Evolutionary conservation across 1,140 invertebrate species (phyloP), one percentile per base, ranked within the genome.

Genomic region (Meloidogyne hapla): DNA sequence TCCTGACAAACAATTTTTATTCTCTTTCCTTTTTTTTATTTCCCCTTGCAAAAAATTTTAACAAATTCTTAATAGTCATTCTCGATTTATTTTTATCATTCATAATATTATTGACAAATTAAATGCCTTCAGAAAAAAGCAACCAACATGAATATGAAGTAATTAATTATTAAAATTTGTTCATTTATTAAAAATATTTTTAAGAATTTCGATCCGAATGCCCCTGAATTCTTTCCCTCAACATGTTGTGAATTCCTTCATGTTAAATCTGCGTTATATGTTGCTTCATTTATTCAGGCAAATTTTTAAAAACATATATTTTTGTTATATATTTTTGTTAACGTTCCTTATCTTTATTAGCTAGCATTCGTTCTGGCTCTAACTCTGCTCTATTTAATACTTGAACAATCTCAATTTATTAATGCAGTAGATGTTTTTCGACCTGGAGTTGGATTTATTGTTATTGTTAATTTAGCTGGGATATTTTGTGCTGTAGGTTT

Each of bases 171-270:
- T 56, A n/a, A n/a, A 56, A 4, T 4, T 8, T 56, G 1, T 56
- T 56, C n/a, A 8, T 15, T 15, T 15, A 15, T 45, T n/a, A n/a
- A n/a, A 56, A 56, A n/a, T 5, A 8, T n/a, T 56, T 56, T n/a
- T 56, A 56, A 67, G 61, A n/a, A 67, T 12, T 81, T 81, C 75
- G 73, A 83, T 56, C 42, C 84, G 42, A 62, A 82, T 64, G 45
- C 79, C 5, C 33, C 68, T 3, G 81, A 82, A 61, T 83, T 84
- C 45, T 83, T 77, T 62, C 82, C 82, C 15, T 48, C 82, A 18
- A 82, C 83, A 5, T 83, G 82, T 69, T 83, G 84, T 56, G 82
- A 83, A 56, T 67, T 83, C 8, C 66, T 83, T 8, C 82, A 83
- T 26, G 82, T 79, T 13, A 76, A 70, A 13, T 79, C 81, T 69